Base-by-base conservation (phyloP, 1,140 invertebrate genomes). In the Scaptomyza graminum region DNA sequence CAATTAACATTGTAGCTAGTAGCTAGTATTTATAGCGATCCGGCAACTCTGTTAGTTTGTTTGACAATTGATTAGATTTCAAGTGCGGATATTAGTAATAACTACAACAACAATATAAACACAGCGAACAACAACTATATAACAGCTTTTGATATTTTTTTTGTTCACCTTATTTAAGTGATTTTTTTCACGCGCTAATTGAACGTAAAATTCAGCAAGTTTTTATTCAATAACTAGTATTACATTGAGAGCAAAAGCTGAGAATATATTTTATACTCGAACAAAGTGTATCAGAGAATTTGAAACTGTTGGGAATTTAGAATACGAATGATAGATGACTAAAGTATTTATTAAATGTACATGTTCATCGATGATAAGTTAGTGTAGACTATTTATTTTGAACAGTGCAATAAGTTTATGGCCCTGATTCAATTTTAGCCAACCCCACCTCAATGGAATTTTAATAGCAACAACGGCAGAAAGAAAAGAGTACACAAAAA, bases 11-110 rank as follows among this genome's bases (percentile, higher is more conserved):
- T 25, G 31, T 55, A 41, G 31, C 6, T 43, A 25, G 31, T 55
- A 41, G 31, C 7, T 43, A 55, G 5, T 41, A 41, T n/a, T n/a
- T 22, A 25, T n/a, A 43, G 3, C 11, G 15, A 51, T 52, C 22
- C 13, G 49, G 60, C 49, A 62, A 62, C 47, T 18, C 34, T 62
- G 18, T 0, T 43, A 9, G 46, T 37, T 56, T 28, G 34, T 65
- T 44, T 55, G 55, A 64, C 74, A 49, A 12, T 78, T 78, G 79
- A 79, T 83, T 82, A 82, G 75, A 79, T 75, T 82, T 74, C 57
- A 49, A 75, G 79, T 75, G 43, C 65, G 65, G 74, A 76, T 68
- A 71, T 61, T 18, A 57, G 12, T 28, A 22, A 25, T 49, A 57
- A 34, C 67, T 67, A 63, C 37, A 60, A 56, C 63, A 69, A 66